Percentiles rank a stretch among this genome's conserved stretches.
phyloP scores from a whole-genome alignment of 2,888 invertebrate genomes.

The Melanostoma mellinum region DNA sequence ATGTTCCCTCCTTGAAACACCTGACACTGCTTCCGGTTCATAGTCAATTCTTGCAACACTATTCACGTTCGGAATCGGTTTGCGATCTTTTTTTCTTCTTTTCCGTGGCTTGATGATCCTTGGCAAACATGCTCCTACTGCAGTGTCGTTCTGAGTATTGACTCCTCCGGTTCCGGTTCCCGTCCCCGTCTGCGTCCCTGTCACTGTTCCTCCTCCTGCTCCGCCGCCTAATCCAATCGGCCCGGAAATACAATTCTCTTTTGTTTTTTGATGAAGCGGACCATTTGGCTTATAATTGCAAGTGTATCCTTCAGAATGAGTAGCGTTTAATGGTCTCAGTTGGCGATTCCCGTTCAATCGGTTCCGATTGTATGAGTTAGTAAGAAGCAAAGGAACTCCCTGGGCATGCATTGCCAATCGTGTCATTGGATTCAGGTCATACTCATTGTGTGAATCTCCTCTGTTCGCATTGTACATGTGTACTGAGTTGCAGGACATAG shows the following conservation, averaged over 20 bases:
- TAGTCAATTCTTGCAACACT: conserved; percentile 53
- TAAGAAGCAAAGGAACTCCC: conserved; percentile 91
- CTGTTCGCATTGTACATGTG: conserved; percentile 53
- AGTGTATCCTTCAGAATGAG: conserved; percentile 48
- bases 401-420: conserved; percentile 92
- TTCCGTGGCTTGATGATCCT: conserved; percentile 95
- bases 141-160: conserved; percentile 62
- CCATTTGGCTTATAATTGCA: conserved; percentile 48
- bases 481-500: conserved; percentile 53
- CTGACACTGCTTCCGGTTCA: conserved; percentile 46
- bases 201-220: conserved; percentile 75
- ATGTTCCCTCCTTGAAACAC: conserved; percentile 49
- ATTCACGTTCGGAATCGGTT: conserved; percentile 83
- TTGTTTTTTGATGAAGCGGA: conserved; percentile 50
- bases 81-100: conserved; percentile 93
- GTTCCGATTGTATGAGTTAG: conserved; percentile 59
- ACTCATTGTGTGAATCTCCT: conserved; percentile 69
- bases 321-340: conserved; percentile 41
- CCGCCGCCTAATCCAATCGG: conserved; percentile 11
- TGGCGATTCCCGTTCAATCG: conserved; percentile 61
- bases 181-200: no score
- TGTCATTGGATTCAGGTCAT: conserved; percentile 83
- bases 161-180: conserved; percentile 77
- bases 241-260: conserved; percentile 49
- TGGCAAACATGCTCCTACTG: conserved; percentile 88